These are phyloP conservation scores for Anoura caudifer DNA, from an alignment of 2,113 vertebrate genomes.

Conservation along the genomic window DNA sequence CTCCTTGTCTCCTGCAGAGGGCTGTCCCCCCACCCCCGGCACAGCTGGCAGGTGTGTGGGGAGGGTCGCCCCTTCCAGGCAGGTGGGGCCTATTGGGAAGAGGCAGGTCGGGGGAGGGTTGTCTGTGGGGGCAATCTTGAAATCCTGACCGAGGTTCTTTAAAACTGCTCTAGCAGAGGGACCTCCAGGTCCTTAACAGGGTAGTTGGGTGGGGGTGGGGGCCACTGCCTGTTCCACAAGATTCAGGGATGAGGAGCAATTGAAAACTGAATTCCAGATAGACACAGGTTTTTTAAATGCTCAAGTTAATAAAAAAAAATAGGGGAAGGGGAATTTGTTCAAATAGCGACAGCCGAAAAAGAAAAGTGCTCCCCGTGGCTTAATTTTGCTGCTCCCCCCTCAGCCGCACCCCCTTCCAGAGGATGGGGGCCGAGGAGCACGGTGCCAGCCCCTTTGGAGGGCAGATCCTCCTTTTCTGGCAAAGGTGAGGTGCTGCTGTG, in stretches of 20 bases:
- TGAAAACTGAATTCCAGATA: neutral
- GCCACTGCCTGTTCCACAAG: neutral
- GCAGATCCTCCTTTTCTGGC: slow-evolving; percentile 68
- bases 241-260: neutral
- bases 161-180: neutral
- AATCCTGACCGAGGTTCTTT: neutral
- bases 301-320: neutral
- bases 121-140: neutral
- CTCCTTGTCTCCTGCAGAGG: too few species aligned
- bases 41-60: neutral
- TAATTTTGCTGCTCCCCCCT: neutral
- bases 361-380: neutral
- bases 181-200: neutral
- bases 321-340: neutral
- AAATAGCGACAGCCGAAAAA: neutral
- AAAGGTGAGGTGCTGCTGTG: slow-evolving; percentile 70
- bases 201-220: neutral
- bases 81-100: neutral
- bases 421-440: neutral
- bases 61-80: neutral
- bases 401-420: neutral
- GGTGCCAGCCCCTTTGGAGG: slow-evolving; percentile 40
- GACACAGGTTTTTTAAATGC: neutral
- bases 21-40: too few species aligned
- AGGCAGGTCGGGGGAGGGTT: neutral